Conservation (phyloP, 2,113 vertebrate species). For the Delphinus delphis region DNA sequence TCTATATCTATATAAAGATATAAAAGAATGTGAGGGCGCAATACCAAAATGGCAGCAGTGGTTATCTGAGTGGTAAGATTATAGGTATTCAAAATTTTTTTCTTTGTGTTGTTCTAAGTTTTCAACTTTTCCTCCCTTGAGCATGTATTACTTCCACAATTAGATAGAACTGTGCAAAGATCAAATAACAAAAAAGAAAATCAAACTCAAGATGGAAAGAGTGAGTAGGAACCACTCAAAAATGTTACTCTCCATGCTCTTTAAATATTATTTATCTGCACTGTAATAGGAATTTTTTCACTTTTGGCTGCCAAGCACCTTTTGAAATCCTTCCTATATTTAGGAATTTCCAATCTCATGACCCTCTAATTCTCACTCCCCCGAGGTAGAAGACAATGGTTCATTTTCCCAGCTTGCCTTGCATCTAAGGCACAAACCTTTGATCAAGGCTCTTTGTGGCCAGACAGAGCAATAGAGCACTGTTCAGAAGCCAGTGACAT, state of each 20-base stretch:
- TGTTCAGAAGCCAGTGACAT: not conserved
- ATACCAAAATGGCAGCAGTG: not conserved
- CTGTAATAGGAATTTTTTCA: not conserved
- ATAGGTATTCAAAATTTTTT: not conserved
- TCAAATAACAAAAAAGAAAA: not conserved
- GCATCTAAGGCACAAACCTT: not conserved
- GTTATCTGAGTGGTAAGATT: not conserved
- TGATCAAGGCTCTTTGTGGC: not conserved
- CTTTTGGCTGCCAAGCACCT: not conserved
- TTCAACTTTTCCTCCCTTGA: not conserved
- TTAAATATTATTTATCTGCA: constrained; percentile 1
- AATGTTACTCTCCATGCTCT: not conserved
- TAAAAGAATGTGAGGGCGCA: not conserved
- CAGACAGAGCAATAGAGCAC: not conserved
- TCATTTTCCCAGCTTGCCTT: not conserved
- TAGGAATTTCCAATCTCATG: not conserved
- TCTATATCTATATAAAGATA: not conserved
- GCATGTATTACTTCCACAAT: not conserved
- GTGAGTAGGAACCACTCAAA: not conserved
- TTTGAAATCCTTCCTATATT: constrained; percentile 15
- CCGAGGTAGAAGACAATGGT: not conserved
- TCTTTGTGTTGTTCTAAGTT: not conserved
- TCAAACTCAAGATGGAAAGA: not conserved
- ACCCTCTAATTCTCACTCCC: not conserved
- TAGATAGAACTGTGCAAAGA: not conserved